These are phyloP conservation scores for Drosophila engyochracea DNA, from an alignment of 2,888 invertebrate species.

Conservation along the genomic window DNA sequence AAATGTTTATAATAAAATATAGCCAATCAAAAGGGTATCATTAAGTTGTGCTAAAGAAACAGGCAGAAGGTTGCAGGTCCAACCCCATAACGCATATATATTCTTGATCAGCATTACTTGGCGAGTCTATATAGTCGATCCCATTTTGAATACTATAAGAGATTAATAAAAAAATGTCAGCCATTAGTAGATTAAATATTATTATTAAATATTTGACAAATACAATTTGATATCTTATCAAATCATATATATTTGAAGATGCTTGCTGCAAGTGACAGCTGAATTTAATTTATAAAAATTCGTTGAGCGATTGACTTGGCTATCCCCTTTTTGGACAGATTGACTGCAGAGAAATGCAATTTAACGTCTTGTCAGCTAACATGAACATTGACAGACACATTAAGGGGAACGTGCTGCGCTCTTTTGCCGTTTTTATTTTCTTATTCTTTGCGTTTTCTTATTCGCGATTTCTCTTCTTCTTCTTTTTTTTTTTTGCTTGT, in stretches of 20 bases:
- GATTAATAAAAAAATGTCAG: background rate
- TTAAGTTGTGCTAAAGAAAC: background rate
- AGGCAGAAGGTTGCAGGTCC: background rate
- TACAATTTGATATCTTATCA: background rate
- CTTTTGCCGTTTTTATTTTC: background rate
- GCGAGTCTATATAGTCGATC: background rate
- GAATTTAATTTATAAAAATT: conserved; percentile 10
- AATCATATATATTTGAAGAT: background rate
- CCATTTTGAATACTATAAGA: background rate
- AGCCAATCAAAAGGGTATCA: background rate
- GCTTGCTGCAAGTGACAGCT: conserved; percentile 10
- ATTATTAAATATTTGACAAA: background rate
- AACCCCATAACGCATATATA: background rate
- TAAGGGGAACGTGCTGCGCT: background rate
- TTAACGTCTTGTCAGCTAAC: conserved; percentile 25
- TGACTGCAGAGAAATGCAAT: conserved; percentile 12
- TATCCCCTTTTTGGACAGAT: background rate
- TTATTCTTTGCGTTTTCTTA: background rate
- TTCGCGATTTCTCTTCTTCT: background rate
- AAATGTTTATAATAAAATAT: background rate
- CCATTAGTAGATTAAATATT: background rate
- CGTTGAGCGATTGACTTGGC: conserved; percentile 2
- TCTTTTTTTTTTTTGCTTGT: no score
- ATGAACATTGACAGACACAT: conserved; percentile 24
- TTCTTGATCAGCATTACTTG: background rate